phyloP scores from a whole-genome alignment of 1,140 invertebrate species.

The Archivesica marissinica region DNA sequence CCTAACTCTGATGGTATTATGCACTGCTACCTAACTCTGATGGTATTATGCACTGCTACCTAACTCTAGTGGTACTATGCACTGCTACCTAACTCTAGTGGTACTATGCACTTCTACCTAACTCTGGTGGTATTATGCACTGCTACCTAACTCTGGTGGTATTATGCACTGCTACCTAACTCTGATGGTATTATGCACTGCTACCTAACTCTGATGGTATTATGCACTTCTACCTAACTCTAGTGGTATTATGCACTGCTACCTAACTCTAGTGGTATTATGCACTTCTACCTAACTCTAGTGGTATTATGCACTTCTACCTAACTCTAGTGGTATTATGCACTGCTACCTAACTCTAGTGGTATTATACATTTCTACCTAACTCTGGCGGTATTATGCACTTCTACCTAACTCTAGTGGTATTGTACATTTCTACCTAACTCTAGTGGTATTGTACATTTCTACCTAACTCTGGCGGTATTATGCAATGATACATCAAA shows the following conservation, averaged over 20 bases:
- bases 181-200: neutral
- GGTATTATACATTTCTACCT: no score
- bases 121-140: neutral
- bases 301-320: no score
- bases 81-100: no score
- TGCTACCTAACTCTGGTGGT: no score
- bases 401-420: constrained; percentile 4
- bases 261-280: no score
- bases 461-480: neutral
- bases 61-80: constrained; percentile 1
- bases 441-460: no score
- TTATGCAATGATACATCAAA: constrained; percentile 59
- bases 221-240: constrained; percentile 8
- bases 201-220: no score
- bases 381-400: no score
- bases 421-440: no score
- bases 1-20: constrained; percentile 9
- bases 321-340: no score
- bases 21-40: no score
- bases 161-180: constrained; percentile 16
- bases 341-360: constrained; percentile 9
- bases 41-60: constrained; percentile 18
- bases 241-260: no score
- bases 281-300: constrained; percentile 12
- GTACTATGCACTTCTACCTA: constrained; percentile 19